These are phyloP conservation scores for Nemopilema nomurai DNA, from an alignment of 30 jellyfish, hydroid and myxozoan species.

Conservation along the genomic window DNA sequence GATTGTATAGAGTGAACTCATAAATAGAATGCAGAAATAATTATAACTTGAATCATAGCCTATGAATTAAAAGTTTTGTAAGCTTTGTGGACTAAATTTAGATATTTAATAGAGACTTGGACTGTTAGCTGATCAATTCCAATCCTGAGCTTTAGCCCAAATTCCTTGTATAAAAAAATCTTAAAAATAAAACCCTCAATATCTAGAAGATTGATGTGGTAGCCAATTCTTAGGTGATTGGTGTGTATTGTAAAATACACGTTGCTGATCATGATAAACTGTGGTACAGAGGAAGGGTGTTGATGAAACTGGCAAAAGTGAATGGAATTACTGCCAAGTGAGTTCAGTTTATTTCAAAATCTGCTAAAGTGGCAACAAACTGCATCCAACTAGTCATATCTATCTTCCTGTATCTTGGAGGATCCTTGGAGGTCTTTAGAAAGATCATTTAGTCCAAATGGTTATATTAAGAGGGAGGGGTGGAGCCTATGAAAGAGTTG, in stretches of 20 bases:
- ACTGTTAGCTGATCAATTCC: background rate
- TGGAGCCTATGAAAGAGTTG: too few species aligned
- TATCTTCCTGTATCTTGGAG: too few species aligned
- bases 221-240: slow-evolving; percentile 1
- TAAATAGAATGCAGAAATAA: too few species aligned
- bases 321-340: slow-evolving; percentile 47
- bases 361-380: too few species aligned
- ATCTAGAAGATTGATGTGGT: background rate
- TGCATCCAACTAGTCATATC: too few species aligned
- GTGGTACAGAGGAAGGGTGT: slow-evolving; percentile 58
- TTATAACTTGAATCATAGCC: too few species aligned
- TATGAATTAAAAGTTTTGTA: too few species aligned
- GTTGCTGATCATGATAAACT: slow-evolving; percentile 26
- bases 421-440: too few species aligned
- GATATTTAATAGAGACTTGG: background rate
- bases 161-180: background rate
- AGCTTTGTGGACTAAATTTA: background rate
- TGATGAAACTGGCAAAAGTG: slow-evolving; percentile 16
- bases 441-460: too few species aligned
- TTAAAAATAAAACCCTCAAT: background rate
- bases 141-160: background rate
- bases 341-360: background rate
- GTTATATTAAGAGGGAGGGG: too few species aligned
- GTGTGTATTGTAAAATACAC: slow-evolving; percentile 41
- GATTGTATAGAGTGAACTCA: too few species aligned